These are phyloP conservation scores for Gorsachius goisagi DNA, from an alignment of 2,113 vertebrate genomes.

Conservation along the genomic window DNA sequence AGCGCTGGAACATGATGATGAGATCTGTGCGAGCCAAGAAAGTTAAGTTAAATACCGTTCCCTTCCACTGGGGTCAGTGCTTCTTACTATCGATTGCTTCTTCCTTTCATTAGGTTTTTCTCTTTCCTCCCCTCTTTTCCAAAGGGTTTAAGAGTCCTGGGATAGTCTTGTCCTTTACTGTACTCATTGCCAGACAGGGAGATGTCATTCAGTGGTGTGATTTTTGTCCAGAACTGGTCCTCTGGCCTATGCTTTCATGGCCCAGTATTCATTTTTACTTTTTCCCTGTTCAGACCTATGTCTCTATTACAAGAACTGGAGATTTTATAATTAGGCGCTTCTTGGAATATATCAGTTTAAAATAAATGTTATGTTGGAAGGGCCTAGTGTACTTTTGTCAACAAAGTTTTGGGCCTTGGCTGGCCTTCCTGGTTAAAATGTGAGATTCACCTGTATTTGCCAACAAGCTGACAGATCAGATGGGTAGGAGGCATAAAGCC, in stretches of 20 bases:
- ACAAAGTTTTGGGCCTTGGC: background rate
- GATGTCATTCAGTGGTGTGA: background rate
- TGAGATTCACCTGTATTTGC: background rate
- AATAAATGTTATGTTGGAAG: background rate
- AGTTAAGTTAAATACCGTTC: background rate
- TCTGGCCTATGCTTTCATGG: background rate
- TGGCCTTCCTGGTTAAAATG: background rate
- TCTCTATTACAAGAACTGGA: background rate
- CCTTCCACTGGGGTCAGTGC: background rate
- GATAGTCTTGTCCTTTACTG: background rate
- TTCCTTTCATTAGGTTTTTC: background rate
- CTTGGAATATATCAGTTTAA: background rate
- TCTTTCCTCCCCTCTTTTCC: background rate
- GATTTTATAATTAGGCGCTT: background rate
- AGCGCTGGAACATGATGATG: background rate
- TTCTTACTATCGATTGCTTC: background rate
- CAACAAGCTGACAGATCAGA: background rate
- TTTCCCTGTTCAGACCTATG: accelerated
- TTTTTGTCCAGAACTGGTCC: background rate
- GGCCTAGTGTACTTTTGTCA: background rate
- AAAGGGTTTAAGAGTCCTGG: background rate
- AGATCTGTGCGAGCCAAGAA: background rate
- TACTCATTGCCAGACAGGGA: background rate
- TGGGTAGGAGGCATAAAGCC: background rate
- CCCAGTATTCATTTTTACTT: background rate